Percentiles rank a stretch among this genome's conserved stretches.
Conservation (phyloP, 2,797 vertebrate species). For the Botia kubotai region DNA sequence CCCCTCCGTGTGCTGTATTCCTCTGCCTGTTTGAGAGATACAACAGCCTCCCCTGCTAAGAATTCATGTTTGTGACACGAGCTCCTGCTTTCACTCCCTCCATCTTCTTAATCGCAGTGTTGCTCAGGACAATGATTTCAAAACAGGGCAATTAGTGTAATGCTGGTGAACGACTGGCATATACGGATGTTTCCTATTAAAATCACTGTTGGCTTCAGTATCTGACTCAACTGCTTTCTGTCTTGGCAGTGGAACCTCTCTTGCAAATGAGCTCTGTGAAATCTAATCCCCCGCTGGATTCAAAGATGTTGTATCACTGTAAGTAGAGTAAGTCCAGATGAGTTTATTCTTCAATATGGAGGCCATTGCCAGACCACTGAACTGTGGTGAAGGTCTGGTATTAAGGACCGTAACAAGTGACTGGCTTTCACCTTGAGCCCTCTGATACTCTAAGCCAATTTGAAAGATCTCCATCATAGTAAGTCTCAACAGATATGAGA, state of each 20-base stretch:
- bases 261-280: slow-evolving; percentile 71
- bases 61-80: slow-evolving; percentile 34
- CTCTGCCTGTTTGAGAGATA: too few species aligned
- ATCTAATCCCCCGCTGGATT: slow-evolving; percentile 68
- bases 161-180: slow-evolving; percentile 70
- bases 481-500: slow-evolving; percentile 9
- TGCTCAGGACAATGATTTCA: slow-evolving; percentile 67
- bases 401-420: slow-evolving; percentile 42
- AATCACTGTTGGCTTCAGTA: slow-evolving; percentile 62
- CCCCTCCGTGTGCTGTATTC: too few species aligned
- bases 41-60: slow-evolving; percentile 29
- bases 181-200: slow-evolving; percentile 72
- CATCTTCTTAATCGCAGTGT: slow-evolving; percentile 54
- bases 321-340: slow-evolving; percentile 64
- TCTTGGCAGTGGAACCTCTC: slow-evolving; percentile 69
- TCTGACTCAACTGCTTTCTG: slow-evolving; percentile 68
- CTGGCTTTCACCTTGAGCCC: slow-evolving; percentile 26
- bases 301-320: slow-evolving; percentile 67
- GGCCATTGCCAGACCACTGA: slow-evolving; percentile 46
- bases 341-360: slow-evolving; percentile 55
- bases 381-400: slow-evolving; percentile 52
- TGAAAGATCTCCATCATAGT: slow-evolving; percentile 14
- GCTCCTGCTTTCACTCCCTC: slow-evolving; percentile 31
- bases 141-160: slow-evolving; percentile 70
- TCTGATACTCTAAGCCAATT: slow-evolving; percentile 21